These are phyloP conservation scores for Patiria pectinifera DNA, from an alignment of 53 echinoderm and acorn worm genomes.

Conservation along the genomic window DNA sequence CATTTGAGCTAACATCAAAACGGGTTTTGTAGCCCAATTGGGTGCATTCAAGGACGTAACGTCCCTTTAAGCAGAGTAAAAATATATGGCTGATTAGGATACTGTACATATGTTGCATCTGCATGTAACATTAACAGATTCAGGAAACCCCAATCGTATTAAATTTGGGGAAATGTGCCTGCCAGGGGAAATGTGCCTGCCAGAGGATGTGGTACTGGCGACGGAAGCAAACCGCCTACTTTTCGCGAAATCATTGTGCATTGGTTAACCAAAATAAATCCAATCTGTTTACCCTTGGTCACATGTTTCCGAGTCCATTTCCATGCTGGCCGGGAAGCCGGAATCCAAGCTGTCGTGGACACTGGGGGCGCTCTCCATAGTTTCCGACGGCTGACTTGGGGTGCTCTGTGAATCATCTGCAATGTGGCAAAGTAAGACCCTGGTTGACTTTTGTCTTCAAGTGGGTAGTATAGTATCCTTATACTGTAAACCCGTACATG, in stretches of 20 bases:
- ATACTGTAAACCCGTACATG: neutral
- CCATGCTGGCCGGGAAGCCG: constrained; percentile 81
- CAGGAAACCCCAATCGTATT: too few relatives aligned
- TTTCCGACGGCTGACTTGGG: constrained; percentile 60
- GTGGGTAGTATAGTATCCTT: neutral
- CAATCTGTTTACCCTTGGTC: constrained; percentile 69
- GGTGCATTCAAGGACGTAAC: too few relatives aligned
- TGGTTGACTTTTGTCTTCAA: neutral
- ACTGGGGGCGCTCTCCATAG: constrained; percentile 70
- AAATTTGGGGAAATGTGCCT: too few relatives aligned
- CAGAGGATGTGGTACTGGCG: neutral
- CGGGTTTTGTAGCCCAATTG: too few relatives aligned
- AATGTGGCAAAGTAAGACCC: neutral
- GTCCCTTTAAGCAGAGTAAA: too few relatives aligned
- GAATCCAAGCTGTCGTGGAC: constrained; percentile 81
- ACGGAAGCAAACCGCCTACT: neutral
- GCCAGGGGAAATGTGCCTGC: neutral
- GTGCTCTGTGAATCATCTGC: constrained; percentile 37
- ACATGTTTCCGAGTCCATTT: constrained; percentile 78
- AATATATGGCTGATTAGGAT: too few relatives aligned
- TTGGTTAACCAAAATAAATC: neutral
- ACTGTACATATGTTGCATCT: too few relatives aligned
- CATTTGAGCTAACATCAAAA: too few relatives aligned
- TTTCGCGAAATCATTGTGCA: neutral
- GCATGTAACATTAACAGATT: too few relatives aligned